A percentile compares a stretch with the other conserved stretches of the same genome.
phyloP scores from a whole-genome alignment of 2,797 vertebrate genomes.

The Tolypeutes matacus region DNA sequence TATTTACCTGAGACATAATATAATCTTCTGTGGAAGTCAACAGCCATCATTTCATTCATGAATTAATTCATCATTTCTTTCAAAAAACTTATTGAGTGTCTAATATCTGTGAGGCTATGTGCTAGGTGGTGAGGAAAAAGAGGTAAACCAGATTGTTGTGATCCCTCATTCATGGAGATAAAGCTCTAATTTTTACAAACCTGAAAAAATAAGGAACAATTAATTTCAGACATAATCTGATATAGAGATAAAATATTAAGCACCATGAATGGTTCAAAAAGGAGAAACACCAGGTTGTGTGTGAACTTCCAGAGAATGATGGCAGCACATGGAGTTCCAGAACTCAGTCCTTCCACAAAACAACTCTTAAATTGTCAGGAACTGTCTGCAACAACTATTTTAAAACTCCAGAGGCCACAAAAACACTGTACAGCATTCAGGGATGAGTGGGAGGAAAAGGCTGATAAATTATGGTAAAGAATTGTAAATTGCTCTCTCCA shows the following conservation, averaged over 20 bases:
- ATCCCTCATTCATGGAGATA: not conserved
- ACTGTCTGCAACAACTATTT: too few species aligned
- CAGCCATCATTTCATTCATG: not conserved
- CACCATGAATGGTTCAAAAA: not conserved
- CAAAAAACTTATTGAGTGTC: not conserved
- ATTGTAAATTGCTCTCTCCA: too few species aligned
- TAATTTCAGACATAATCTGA: not conserved
- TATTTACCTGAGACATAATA: not conserved
- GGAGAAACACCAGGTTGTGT: too few species aligned
- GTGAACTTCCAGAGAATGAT: too few species aligned
- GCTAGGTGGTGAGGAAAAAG: not conserved
- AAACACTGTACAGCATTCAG: too few species aligned
- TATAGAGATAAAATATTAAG: not conserved
- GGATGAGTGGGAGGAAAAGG: too few species aligned
- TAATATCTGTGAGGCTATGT: not conserved
- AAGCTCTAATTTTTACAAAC: not conserved
- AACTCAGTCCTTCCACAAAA: too few species aligned
- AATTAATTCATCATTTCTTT: slow-evolving; percentile 44
- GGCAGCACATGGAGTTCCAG: too few species aligned
- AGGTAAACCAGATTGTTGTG: not conserved
- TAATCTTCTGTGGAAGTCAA: not conserved
- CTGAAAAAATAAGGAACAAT: not conserved
- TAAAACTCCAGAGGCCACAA: too few species aligned
- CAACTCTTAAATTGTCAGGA: too few species aligned
- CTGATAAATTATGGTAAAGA: too few species aligned